phyloP scores from a whole-genome alignment of 2,113 vertebrate species.

The Nycticorax nycticorax region DNA sequence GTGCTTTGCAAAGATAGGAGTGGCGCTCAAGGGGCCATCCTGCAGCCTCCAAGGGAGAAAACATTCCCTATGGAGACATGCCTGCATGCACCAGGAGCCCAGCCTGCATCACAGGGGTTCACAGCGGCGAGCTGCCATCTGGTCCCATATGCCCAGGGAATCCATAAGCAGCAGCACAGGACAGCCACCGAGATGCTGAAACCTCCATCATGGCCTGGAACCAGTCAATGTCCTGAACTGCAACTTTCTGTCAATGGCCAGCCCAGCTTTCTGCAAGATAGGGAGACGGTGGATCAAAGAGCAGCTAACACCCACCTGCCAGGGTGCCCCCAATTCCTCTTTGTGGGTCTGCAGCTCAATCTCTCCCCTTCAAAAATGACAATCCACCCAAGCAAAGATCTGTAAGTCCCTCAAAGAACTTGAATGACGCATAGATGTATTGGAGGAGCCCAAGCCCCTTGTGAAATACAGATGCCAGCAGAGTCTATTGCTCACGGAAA shows the following conservation, averaged over 20 bases:
- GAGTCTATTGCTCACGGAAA: background rate
- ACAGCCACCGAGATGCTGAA: background rate
- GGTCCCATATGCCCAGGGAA: background rate
- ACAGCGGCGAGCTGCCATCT: background rate
- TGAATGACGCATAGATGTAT: too few relatives aligned
- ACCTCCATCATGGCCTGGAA: background rate
- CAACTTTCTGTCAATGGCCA: background rate
- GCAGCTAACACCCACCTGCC: background rate
- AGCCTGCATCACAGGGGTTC: background rate
- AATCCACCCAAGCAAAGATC: background rate
- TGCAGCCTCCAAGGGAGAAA: background rate
- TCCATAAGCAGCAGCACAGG: fast-evolving
- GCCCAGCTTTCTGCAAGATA: background rate
- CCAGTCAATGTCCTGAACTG: background rate
- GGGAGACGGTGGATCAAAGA: background rate
- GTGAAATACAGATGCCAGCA: background rate
- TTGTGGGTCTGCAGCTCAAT: background rate
- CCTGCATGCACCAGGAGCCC: background rate
- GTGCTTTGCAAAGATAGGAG: background rate
- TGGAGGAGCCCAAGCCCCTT: background rate
- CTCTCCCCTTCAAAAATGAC: background rate
- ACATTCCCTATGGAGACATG: background rate
- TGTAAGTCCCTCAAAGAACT: background rate
- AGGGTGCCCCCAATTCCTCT: background rate
- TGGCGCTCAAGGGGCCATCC: background rate